Percentiles rank a stretch among this genome's conserved stretches.
Conservation (phyloP, 2,113 vertebrate species). For the Irena cyanogastra region DNA sequence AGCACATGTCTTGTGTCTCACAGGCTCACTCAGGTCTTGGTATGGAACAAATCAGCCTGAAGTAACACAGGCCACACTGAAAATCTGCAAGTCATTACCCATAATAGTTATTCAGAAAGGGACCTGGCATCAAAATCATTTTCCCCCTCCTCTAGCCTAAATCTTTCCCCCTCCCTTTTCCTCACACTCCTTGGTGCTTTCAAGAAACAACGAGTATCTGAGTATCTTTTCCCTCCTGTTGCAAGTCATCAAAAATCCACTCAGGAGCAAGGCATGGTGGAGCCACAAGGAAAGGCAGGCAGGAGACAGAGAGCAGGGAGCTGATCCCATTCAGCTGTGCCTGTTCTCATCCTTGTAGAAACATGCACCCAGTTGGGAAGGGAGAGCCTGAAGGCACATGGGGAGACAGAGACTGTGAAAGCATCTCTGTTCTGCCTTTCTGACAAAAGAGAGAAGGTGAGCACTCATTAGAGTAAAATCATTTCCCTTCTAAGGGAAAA, state of each 20-base stretch:
- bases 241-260: neutral
- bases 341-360: neutral
- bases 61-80: constrained; percentile 30
- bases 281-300: neutral
- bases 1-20: accelerated
- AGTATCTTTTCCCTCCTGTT: neutral
- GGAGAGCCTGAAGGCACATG: neutral
- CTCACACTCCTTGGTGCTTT: neutral
- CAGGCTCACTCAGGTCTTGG: neutral
- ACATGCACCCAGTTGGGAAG: neutral
- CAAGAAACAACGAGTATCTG: neutral
- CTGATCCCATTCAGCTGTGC: neutral
- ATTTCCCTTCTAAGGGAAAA: neutral
- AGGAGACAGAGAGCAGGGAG: neutral
- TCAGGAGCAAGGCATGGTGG: neutral
- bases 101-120: constrained; percentile 36
- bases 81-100: constrained; percentile 52
- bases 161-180: neutral
- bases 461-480: neutral
- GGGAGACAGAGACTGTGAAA: neutral
- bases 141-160: neutral
- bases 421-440: neutral
- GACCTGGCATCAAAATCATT: neutral
- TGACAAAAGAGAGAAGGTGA: neutral
- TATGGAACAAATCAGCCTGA: constrained; percentile 47